phyloP scores from a whole-genome alignment of 2,888 invertebrate species.

The Mantis religiosa region DNA sequence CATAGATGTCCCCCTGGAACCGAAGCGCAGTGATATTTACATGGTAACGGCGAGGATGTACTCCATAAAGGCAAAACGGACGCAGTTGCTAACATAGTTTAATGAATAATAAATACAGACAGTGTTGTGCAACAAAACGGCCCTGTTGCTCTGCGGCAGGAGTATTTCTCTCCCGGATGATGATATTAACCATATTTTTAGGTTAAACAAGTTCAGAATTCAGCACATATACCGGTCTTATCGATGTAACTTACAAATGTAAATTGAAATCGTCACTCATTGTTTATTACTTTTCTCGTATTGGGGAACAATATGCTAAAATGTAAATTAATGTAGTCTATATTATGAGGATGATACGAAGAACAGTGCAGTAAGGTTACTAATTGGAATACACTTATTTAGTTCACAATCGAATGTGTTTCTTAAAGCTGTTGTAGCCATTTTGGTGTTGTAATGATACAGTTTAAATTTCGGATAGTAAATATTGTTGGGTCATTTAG shows the following conservation, averaged over 20 bases:
- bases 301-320: too few relatives aligned
- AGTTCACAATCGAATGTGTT: too few relatives aligned
- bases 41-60: neutral
- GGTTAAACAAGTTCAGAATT: neutral
- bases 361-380: too few relatives aligned
- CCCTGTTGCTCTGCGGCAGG: neutral
- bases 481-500: too few relatives aligned
- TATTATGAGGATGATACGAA: too few relatives aligned
- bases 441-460: too few relatives aligned
- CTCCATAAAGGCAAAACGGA: neutral
- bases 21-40: neutral
- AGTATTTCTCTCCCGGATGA: neutral
- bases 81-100: neutral
- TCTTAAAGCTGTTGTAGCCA: too few relatives aligned
- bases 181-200: neutral
- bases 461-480: too few relatives aligned
- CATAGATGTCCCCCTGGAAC: neutral
- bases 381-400: too few relatives aligned
- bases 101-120: neutral
- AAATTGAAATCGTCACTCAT: too few relatives aligned
- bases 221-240: neutral
- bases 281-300: too few relatives aligned
- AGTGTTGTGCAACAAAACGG: neutral
- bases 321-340: too few relatives aligned
- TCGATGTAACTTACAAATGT: neutral